Conservation (phyloP, 2,888 invertebrate species). For the Dryobotodes eremita region DNA sequence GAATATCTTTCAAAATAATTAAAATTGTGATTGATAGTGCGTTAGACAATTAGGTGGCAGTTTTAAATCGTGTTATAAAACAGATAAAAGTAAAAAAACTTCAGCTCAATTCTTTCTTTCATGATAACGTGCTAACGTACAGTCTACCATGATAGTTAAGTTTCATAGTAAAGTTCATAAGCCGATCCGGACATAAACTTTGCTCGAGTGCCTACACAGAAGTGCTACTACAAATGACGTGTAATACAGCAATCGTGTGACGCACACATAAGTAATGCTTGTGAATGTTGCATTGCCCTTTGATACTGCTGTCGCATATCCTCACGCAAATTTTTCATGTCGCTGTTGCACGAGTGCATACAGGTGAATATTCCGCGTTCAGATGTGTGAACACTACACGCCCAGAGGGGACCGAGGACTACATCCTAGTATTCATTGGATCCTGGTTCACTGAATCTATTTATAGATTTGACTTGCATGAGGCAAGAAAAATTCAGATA, state of each 20-base stretch:
- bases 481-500: not conserved
- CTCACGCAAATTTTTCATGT: not conserved
- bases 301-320: not conserved
- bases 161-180: too few species aligned
- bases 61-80: too few species aligned
- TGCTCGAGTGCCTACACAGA: too few species aligned
- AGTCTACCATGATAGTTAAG: too few species aligned
- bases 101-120: too few species aligned
- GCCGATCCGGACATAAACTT: too few species aligned
- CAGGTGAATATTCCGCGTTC: not conserved
- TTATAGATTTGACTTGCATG: not conserved
- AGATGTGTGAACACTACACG: not conserved
- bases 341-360: not conserved
- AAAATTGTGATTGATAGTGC: too few species aligned
- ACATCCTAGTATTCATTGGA: not conserved
- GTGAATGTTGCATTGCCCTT: not conserved
- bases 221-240: too few species aligned
- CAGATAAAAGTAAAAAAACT: too few species aligned
- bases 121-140: too few species aligned
- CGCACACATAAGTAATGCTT: not conserved
- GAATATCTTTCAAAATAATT: too few species aligned
- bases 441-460: conserved; percentile 11
- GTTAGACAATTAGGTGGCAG: too few species aligned
- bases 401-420: not conserved
- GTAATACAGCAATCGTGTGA: not conserved